A percentile compares a stretch with the other conserved stretches of the same genome.
phyloP scores from a whole-genome alignment of 2,888 invertebrate species.

The Sisyra terminalis region DNA sequence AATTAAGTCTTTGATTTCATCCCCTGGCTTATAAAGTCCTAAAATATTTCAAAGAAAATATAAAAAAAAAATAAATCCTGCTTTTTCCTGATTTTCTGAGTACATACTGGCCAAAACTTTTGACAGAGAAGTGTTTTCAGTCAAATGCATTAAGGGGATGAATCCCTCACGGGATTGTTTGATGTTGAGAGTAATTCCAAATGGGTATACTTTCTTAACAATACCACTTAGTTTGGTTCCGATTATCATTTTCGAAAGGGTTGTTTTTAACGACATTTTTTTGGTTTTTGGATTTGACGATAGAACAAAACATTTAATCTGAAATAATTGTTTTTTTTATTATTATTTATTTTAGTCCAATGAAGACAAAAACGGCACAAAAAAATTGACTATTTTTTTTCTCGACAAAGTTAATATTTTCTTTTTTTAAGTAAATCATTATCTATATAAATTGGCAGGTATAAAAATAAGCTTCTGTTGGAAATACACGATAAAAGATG shows the following conservation, averaged over 20 bases:
- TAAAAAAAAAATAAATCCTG: constrained; percentile 4
- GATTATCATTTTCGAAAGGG: constrained; percentile 11
- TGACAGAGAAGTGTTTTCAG: constrained; percentile 23
- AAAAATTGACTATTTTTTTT: constrained; percentile 5
- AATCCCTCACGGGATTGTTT: constrained; percentile 19
- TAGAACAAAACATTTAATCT: constrained; percentile 35
- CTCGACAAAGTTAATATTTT: too few relatives aligned
- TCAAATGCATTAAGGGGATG: constrained; percentile 24
- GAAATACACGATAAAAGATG: too few relatives aligned
- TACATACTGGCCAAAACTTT: constrained; percentile 18
- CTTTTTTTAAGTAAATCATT: too few relatives aligned
- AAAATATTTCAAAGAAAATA: constrained; percentile 9
- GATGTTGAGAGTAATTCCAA: constrained; percentile 22
- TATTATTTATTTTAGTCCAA: too few relatives aligned
- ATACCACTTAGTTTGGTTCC: constrained; percentile 21
- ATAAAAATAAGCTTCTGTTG: too few relatives aligned
- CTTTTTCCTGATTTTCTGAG: too few relatives aligned
- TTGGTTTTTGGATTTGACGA: constrained; percentile 22
- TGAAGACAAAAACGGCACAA: too few relatives aligned
- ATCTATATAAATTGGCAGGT: too few relatives aligned
- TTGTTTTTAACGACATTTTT: constrained; percentile 30
- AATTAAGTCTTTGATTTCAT: constrained; percentile 18
- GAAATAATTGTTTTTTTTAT: too few relatives aligned
- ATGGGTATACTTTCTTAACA: constrained; percentile 19
- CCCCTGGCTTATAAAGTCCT: constrained; percentile 18